Conservation (phyloP, 2,113 vertebrate species). For the Ammodytes marinus region DNA sequence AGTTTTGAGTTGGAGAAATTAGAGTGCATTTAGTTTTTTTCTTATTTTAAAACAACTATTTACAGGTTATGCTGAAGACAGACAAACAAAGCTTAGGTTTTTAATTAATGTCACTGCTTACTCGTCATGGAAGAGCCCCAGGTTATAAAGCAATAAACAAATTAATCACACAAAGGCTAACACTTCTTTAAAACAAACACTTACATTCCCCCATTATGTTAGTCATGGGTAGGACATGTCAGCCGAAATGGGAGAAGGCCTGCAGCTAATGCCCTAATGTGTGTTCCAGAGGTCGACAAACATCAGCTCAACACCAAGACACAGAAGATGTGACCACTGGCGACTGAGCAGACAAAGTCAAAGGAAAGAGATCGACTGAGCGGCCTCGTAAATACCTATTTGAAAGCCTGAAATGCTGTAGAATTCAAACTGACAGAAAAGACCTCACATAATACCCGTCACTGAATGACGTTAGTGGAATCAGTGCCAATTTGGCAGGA, state of each 20-base stretch:
- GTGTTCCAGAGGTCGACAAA: conserved; percentile 27
- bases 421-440: neutral
- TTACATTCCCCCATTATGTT: conserved; percentile 55
- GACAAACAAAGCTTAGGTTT: conserved; percentile 60
- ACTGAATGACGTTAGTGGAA: conserved; percentile 21
- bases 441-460: neutral
- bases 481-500: conserved; percentile 18
- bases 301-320: conserved; percentile 34
- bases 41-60: conserved; percentile 76
- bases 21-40: conserved; percentile 77
- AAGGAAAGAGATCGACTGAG: conserved; percentile 15
- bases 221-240: conserved; percentile 36
- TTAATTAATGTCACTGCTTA: conserved; percentile 43
- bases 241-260: conserved; percentile 18
- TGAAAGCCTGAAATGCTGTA: conserved; percentile 21
- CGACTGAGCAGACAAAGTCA: conserved; percentile 15
- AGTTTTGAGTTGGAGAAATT: conserved; percentile 73
- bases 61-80: conserved; percentile 74
- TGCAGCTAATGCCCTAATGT: conserved; percentile 31
- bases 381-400: conserved; percentile 12
- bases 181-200: conserved; percentile 59
- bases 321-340: conserved; percentile 21
- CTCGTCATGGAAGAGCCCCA: conserved; percentile 44
- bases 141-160: conserved; percentile 54
- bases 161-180: conserved; percentile 61